Conservation (phyloP, 1,140 invertebrate species). For the Apis dorsata region DNA sequence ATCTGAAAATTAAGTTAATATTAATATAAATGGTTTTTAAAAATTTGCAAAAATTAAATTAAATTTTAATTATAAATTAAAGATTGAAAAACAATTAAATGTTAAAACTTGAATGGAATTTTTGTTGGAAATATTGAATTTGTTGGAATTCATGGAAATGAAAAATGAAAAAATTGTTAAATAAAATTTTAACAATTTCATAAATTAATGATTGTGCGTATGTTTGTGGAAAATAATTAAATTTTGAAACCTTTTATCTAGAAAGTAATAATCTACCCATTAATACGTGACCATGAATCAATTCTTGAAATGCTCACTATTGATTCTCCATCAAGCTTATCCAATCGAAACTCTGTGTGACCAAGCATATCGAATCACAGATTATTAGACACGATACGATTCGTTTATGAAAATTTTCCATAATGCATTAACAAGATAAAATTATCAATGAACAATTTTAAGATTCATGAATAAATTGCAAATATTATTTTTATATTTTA, state of each 20-base stretch:
- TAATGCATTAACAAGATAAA: background rate
- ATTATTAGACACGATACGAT: background rate
- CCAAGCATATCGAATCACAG: constrained; percentile 1
- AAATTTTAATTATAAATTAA: too few relatives aligned
- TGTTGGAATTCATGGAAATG: too few relatives aligned
- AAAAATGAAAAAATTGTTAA: background rate
- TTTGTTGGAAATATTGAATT: too few relatives aligned
- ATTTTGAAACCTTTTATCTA: background rate
- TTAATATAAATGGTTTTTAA: background rate
- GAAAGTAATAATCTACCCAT: background rate
- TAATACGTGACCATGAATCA: background rate
- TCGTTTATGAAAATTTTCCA: background rate
- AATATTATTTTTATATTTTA: too few relatives aligned
- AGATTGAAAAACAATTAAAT: background rate
- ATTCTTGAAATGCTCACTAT: constrained; percentile 7
- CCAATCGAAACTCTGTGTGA: background rate
- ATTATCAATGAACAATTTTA: too few relatives aligned
- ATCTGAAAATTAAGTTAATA: constrained; percentile 22
- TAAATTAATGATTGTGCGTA: too few relatives aligned
- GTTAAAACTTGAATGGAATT: background rate
- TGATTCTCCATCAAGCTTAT: constrained; percentile 15
- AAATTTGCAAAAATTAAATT: background rate
- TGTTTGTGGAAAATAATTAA: too few relatives aligned
- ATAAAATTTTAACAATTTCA: too few relatives aligned
- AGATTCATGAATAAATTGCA: too few relatives aligned